phyloP scores from a whole-genome alignment of 2,797 vertebrate species.

The Sorex maritimensis region DNA sequence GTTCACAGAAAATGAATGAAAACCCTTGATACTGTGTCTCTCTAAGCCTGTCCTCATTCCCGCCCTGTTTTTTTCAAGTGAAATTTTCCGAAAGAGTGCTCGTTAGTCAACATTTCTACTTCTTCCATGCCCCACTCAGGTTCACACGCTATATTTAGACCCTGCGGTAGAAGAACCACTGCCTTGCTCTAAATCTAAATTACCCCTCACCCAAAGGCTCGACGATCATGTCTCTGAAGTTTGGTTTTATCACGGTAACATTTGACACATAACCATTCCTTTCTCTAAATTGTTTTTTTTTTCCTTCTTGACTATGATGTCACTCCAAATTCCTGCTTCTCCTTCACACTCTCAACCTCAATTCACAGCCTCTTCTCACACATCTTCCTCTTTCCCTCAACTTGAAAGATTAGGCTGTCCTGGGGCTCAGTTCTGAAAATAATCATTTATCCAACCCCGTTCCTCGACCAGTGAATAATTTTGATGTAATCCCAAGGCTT shows the following conservation, averaged over 20 bases:
- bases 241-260: background rate
- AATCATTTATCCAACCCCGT: background rate
- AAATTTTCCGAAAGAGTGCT: background rate
- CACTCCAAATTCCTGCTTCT: background rate
- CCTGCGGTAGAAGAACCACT: background rate
- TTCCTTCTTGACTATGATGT: background rate
- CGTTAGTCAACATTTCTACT: background rate
- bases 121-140: background rate
- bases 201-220: background rate
- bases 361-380: background rate
- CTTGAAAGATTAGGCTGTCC: background rate
- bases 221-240: background rate
- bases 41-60: background rate
- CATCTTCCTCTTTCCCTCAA: background rate
- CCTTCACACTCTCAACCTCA: too few relatives aligned
- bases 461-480: background rate
- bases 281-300: background rate
- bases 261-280: background rate
- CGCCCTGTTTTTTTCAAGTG: slow-evolving; percentile 1
- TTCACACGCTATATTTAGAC: background rate
- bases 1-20: background rate
- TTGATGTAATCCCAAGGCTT: background rate
- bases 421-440: background rate
- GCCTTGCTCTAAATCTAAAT: background rate
- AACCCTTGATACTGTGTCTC: background rate